Base-by-base conservation (phyloP, 2,113 vertebrate genomes). In the Pollimyrus isidori region DNA sequence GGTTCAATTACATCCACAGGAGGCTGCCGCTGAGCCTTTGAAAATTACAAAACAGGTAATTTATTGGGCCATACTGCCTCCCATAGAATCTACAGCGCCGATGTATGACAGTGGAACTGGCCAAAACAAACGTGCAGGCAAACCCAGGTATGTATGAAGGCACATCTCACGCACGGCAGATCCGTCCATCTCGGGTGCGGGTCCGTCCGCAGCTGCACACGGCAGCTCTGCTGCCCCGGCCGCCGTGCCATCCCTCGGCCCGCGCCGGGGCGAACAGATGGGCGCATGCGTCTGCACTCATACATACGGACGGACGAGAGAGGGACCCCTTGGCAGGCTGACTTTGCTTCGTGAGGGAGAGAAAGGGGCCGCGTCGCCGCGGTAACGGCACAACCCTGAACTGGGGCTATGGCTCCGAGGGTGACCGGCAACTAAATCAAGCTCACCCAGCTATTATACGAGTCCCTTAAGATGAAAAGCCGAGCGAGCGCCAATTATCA, bases 311-410 rank as follows among this genome's bases (percentile, higher is more conserved):
- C 82, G 50, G 35, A 45, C 49, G 39, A 13, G 73, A 83, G 76
- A 53, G 4, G 17, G 50, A 45, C 50, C 73, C 17, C 35, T 39
- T 7, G 50, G 73, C 21, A 83, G 53, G 62, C 62, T 69, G 62
- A 83, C 76, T 82, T 82, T 80, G 73, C 88, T 85, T 89, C 88
- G 17, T 84, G 35, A 53, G 80, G 65, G 88, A 89, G 80, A 85
- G 80, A 62, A 42, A 73, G 35, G 50, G 76, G 50, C n/a, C 5
- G n/a, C 49, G 58, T 56, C 9, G 80, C 30, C 23, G 23, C 4
- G 35, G 30, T 23, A 82, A 42, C 21, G 69, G 49, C 73, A 89
- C 30, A 49, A 65, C 49, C 88, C 23, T 1, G 42, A 48, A 39
- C 46, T 85, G 46, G 17, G 15, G 3, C 13, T 7, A 42, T 1